These are phyloP conservation scores for Regulus satrapa DNA, from an alignment of 2,113 vertebrate species.

Conservation along the genomic window DNA sequence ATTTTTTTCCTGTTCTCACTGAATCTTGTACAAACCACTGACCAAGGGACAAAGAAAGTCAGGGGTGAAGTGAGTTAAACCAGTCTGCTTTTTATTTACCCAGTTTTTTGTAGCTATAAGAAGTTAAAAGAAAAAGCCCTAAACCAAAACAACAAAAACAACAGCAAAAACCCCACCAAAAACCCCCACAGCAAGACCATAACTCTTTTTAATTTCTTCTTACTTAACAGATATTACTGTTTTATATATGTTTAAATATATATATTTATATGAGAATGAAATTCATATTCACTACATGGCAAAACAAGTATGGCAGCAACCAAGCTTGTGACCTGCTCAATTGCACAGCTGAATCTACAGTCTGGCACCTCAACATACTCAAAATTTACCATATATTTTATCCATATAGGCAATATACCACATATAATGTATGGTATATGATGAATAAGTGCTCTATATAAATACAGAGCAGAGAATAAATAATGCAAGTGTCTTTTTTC, in stretches of 20 bases:
- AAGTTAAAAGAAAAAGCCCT: neutral
- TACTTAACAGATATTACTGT: neutral
- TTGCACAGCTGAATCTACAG: neutral
- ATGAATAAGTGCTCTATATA: neutral
- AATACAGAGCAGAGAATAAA: neutral
- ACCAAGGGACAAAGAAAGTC: neutral
- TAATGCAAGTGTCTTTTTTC: neutral
- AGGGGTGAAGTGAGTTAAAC: neutral
- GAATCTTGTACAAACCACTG: neutral
- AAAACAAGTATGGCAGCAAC: neutral
- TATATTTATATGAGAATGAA: neutral
- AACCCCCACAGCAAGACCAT: accelerated
- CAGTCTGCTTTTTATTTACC: neutral
- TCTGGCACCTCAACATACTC: neutral
- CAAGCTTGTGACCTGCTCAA: neutral
- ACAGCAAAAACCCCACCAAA: neutral
- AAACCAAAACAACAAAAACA: neutral
- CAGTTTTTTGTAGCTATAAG: neutral
- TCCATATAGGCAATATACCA: neutral
- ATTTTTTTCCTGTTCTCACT: neutral
- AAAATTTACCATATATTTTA: neutral
- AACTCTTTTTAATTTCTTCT: neutral
- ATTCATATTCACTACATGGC: neutral
- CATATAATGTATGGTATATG: too few species aligned
- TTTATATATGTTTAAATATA: neutral